Evolutionary conservation across 2,113 vertebrate species (phyloP).

Genomic region (Todiramphus chloris): DNA sequence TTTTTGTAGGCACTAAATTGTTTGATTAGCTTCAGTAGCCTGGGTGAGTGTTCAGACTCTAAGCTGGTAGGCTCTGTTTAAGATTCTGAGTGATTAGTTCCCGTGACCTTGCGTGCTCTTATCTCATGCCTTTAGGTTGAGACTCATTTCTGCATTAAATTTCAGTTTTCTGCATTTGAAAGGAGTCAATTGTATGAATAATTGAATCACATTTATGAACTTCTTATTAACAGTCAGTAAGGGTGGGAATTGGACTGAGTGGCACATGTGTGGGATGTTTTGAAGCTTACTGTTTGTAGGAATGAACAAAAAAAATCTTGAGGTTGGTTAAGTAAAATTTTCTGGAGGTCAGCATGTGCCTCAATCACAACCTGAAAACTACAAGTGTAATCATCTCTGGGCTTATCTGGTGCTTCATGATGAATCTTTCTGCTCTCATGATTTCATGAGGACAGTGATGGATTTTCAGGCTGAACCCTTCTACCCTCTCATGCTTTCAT

Average conservation of each 20-base stretch:
- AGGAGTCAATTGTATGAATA: constrained; percentile 8
- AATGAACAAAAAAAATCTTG: neutral
- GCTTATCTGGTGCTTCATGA: neutral
- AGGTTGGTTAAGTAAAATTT: neutral
- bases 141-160: neutral
- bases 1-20: neutral
- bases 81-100: neutral
- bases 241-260: neutral
- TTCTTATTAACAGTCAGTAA: neutral
- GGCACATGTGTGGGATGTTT: neutral
- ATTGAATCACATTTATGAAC: constrained; percentile 4
- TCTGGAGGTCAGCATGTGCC: neutral
- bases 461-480: neutral
- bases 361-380: neutral
- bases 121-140: neutral
- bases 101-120: neutral
- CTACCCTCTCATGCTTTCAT: neutral
- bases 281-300: neutral
- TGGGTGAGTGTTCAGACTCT: neutral
- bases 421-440: neutral
- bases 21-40: neutral
- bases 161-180: neutral
- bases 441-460: neutral
- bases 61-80: neutral
- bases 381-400: neutral